Percentiles rank a stretch among this genome's conserved stretches.
These are phyloP conservation scores for Leptatherina wallacei DNA, from an alignment of 2,797 vertebrate genomes.

Conservation along the genomic window DNA sequence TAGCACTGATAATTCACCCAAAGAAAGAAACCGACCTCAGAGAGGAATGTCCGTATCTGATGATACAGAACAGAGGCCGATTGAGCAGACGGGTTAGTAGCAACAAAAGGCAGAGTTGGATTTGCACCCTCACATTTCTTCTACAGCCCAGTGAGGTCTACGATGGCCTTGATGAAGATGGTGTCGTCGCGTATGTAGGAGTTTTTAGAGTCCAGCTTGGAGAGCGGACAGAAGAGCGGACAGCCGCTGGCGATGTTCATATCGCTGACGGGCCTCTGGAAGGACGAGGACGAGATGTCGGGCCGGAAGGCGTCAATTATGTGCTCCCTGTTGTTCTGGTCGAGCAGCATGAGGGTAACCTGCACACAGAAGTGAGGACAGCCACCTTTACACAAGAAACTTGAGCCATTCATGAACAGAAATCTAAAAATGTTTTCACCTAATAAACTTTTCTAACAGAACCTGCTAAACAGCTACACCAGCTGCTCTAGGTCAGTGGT, in stretches of 20 bases:
- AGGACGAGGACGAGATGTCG: constrained; percentile 93
- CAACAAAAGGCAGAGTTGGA: constrained; percentile 49
- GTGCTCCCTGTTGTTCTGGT: constrained; percentile 97
- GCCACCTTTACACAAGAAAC: constrained; percentile 12
- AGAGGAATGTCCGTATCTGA: constrained; percentile 40
- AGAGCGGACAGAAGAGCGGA: constrained; percentile 94
- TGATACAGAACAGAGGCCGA: constrained; percentile 40
- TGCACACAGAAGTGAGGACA: constrained; percentile 58
- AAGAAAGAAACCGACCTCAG: constrained; percentile 23
- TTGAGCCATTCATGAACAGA: neutral
- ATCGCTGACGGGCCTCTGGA: constrained; percentile 93
- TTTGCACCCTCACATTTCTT: constrained; percentile 65
- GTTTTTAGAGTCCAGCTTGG: constrained; percentile 93
- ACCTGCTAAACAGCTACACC: no score
- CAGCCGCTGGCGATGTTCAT: constrained; percentile 99
- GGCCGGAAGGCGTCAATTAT: constrained; percentile 97
- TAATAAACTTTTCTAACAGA: no score
- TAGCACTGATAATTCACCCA: constrained; percentile 13
- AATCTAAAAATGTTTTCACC: neutral
- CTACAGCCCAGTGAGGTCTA: constrained; percentile 95
- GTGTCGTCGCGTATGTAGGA: constrained; percentile 94
- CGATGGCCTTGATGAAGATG: constrained; percentile 98
- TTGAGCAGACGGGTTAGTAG: constrained; percentile 36
- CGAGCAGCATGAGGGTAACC: constrained; percentile 97
- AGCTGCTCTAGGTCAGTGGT: no score